Conservation (phyloP, 2,797 vertebrate genomes). For the Acestrorhynchus altus region DNA sequence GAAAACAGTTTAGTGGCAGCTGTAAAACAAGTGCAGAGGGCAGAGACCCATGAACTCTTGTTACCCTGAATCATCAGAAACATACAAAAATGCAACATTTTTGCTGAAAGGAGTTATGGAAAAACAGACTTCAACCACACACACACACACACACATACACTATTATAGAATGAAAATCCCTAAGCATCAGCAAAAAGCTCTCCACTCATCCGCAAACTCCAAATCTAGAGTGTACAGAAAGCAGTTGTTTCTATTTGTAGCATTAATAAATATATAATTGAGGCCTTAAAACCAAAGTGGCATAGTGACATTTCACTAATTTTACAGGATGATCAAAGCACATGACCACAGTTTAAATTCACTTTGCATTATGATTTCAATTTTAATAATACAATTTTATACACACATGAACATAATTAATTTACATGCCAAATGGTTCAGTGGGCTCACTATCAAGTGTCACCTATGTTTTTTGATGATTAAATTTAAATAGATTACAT, state of each 20-base stretch:
- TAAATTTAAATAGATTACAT: too few species aligned
- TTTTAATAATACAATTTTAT: too few species aligned
- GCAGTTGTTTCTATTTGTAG: background rate
- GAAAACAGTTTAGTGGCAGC: conserved; percentile 45
- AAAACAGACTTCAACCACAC: conserved; percentile 38
- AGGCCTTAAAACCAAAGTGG: too few species aligned
- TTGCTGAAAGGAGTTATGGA: conserved; percentile 5
- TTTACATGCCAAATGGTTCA: too few species aligned
- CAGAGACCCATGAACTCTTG: conserved; percentile 35
- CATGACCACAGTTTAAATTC: too few species aligned
- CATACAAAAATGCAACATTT: conserved; percentile 5
- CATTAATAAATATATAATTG: background rate
- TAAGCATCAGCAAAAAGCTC: background rate
- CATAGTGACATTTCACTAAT: too few species aligned
- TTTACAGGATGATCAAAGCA: too few species aligned
- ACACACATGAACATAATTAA: too few species aligned
- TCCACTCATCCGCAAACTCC: background rate
- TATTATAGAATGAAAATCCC: conserved; percentile 26
- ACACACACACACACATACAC: conserved; percentile 23
- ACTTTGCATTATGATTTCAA: too few species aligned
- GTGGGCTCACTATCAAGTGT: too few species aligned
- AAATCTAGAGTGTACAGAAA: background rate
- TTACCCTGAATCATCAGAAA: conserved; percentile 54
- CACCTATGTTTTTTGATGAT: too few species aligned
- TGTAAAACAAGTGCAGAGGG: conserved; percentile 39